Evolutionary conservation across 2,797 vertebrate genomes (phyloP), one percentile per base, ranked within the genome.

Genomic region (Acropternis orthonyx): DNA sequence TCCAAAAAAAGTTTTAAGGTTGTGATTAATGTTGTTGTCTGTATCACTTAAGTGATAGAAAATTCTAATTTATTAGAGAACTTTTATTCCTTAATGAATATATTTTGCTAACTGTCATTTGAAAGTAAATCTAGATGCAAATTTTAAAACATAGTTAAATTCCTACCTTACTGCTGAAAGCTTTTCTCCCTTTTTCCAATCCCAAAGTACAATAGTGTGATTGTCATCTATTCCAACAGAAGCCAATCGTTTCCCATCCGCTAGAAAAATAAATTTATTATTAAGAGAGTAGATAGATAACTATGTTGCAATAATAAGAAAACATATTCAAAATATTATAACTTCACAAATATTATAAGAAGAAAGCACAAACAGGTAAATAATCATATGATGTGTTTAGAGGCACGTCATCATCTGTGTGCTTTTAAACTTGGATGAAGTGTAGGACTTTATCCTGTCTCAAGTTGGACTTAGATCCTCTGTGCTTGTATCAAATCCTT

Each of bases 151-250:
- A 9, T 14, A 59, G 21, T 34, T 80, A 82, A 88, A 65, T 56
- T 76, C 80, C 43, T 91, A 99, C 99, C 99, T 98, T 96, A 99
- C 98, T 93, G 98, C 96, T 73, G 99, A 99, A 63, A 99, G 98
- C 86, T 99, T 99, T 97, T 99, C 99, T 92, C 99, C 99, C 95
- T 99, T 99, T 95, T 98, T 99, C 99, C 99, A 99, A 81, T 99
- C 99, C 99, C 99, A 99, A 69, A 99, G 98, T 75, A 99, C 98
- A 91, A 99, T 93, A 76, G 98, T 99, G 96, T 99, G 99, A 98
- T 98, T 98, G 91, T 99, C 99, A 84, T 99, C 99, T 95, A 99
- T 98, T 74, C 99, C 99, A 93, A 99, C 99, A 9, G 99, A 99
- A 68, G 98, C 98, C 97, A 99, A 97, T 13, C 99, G 98, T 96